Base-by-base conservation (phyloP, 1,140 invertebrate species). In the Helicorthomorpha holstii region DNA sequence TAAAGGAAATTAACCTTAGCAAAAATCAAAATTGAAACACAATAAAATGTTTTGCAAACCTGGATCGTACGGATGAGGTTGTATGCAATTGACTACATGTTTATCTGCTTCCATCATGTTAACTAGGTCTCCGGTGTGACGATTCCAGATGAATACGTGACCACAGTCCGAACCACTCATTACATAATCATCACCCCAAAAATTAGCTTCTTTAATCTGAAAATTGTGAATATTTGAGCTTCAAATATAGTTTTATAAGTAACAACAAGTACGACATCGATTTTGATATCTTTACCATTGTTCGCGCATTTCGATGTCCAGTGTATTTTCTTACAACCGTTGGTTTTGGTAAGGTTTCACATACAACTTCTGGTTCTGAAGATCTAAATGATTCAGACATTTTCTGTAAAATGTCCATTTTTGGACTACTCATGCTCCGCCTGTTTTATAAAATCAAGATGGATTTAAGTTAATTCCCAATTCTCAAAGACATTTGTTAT, bases 161-260 rank as follows among this genome's bases (percentile, higher is more conserved):
- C 83, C 86, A 66, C 86, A 91, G 63, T 91, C 86, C 14, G 83
- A 87, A 1, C 86, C 86, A 21, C 83, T 85, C 74, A 88, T 80
- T 1, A 90, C 77, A 66, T 77, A 85, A 58, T 82, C 69, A 57
- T 83, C 73, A 43, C 87, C 87, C 83, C 85, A 92, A 64, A 91
- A 92, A 53, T 80, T 83, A 1, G 85, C 82, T 66, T 90, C 84
- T 69, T 91, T 91, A 48, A 92, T 90, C 84, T 52, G 24, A 38
- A 27, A 49, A 26, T 38, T 10, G 38, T 41, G 19, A n/a, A n/a
- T n/a, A n/a, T n/a, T n/a, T n/a, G n/a, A n/a, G n/a, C n/a, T 44
- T n/a, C 43, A 44, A 44, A 19, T 4, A 10, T 7, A 23, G 25
- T 7, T 23, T 23, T 22, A 14, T 10, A n/a, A 7, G 7, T 34